phyloP scores from a whole-genome alignment of 2,888 invertebrate genomes.

The Mimas tiliae region DNA sequence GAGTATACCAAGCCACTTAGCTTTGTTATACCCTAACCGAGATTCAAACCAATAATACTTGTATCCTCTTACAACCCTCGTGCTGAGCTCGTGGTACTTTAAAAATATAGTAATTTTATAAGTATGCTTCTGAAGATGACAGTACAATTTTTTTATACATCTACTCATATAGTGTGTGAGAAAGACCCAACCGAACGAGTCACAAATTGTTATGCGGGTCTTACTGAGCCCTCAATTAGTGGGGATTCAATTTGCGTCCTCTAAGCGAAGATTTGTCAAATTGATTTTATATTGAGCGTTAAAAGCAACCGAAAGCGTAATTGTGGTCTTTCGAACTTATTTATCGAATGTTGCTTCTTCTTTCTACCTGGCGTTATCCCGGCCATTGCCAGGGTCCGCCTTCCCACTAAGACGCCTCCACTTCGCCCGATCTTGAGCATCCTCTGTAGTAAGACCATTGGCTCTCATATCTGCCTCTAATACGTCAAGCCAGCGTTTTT shows the following conservation, averaged over 20 bases:
- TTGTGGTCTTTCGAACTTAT: not conserved
- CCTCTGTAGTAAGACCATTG: too few species aligned
- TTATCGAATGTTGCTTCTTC: not conserved
- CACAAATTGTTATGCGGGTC: conserved; percentile 29
- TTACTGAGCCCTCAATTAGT: conserved; percentile 32
- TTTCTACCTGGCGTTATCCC: too few species aligned
- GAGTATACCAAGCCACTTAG: not conserved
- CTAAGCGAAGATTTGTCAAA: conserved; percentile 18
- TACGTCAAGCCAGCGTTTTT: too few species aligned
- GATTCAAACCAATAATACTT: not conserved
- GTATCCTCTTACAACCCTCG: not conserved
- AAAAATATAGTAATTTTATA: not conserved
- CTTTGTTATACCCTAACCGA: not conserved
- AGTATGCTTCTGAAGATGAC: not conserved
- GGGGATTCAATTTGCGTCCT: conserved; percentile 20
- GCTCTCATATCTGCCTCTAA: too few species aligned
- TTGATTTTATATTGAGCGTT: conserved; percentile 18
- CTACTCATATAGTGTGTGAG: not conserved
- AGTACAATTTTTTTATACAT: not conserved
- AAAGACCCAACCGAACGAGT: conserved; percentile 1
- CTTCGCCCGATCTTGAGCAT: too few species aligned
- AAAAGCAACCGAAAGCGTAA: not conserved
- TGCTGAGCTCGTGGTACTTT: not conserved
- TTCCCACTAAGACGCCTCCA: too few species aligned
- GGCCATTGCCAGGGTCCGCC: too few species aligned